Percentiles rank a stretch among this genome's conserved stretches.
phyloP scores from a whole-genome alignment of 2,797 vertebrate species.

The Mionectes olivaceus region DNA sequence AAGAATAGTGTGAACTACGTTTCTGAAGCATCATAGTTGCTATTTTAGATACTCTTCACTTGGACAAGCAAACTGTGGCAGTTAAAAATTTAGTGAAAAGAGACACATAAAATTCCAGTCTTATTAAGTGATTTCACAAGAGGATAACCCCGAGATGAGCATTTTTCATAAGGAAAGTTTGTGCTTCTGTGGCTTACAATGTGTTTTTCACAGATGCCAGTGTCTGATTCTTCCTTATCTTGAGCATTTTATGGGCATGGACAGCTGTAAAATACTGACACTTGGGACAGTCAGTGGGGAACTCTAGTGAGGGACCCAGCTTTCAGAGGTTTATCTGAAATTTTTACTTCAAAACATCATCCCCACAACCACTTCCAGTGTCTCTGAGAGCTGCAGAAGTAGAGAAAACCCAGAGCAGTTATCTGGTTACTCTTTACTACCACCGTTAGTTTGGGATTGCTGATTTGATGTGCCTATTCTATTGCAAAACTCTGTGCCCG shows the following conservation, averaged over 20 bases:
- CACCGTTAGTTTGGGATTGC: accelerated
- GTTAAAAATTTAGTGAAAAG: not conserved
- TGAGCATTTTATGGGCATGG: not conserved
- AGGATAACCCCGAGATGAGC: not conserved
- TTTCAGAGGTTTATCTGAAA: not conserved
- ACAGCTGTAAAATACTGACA: not conserved
- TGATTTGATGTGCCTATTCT: not conserved
- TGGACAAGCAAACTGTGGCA: not conserved
- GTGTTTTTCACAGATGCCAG: not conserved
- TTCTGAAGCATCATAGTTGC: not conserved
- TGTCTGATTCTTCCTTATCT: not conserved
- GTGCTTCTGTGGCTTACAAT: not conserved
- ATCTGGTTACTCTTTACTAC: not conserved
- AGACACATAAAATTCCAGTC: not conserved
- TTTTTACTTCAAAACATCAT: not conserved
- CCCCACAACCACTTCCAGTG: not conserved
- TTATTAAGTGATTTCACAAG: not conserved
- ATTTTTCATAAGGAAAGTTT: not conserved
- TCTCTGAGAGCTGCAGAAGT: not conserved
- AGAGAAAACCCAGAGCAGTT: not conserved
- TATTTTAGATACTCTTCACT: not conserved
- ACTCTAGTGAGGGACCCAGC: not conserved
- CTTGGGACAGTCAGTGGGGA: not conserved
- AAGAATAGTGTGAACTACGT: not conserved
- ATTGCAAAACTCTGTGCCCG: not conserved